Evolutionary conservation across 2,888 invertebrate genomes (phyloP), one percentile per base, ranked within the genome.

Genomic region (Meiosimyza decipiens): DNA sequence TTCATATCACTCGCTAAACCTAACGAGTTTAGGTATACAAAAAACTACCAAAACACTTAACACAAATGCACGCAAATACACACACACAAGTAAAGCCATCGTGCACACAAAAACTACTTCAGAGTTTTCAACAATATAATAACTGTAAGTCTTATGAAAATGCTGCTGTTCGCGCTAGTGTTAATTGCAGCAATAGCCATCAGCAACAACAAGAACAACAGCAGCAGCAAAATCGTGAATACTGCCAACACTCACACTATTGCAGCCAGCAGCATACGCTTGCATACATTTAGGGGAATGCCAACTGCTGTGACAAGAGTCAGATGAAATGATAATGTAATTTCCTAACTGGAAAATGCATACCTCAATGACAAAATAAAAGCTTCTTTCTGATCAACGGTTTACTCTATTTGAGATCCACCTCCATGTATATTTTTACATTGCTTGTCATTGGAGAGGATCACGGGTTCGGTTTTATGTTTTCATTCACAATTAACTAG

Each of bases 141-240:
- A 68, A 68, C 68, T 68, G 57, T 68, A 70, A 70, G 52, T 63
- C 62, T 52, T 52, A 55, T 22, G 54, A 63, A 70, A 70, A 70
- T 54, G 40, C 40, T 40, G 40, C 40, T 40, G 40, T 62, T 49
- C 22, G 60, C 60, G 40, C 51, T 50, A 70, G 60, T 70, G 69
- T 60, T 70, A 70, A 69, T 69, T 69, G 68, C 59, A 59, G 47
- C 54, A 54, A 18, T 49, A 13, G 28, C 28, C 6, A 13, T 11
- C 22, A 28, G 18, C 57, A 57, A 15, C 6, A 57, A 18, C 57
- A 57, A 22, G 18, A 22, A 57, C 13, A 62, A 13, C 60, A 60
- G 12, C n/a, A n/a, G 47, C 7, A 16, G 18, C 63, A 22, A 47
- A n/a, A n/a, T 1, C 28, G 28, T 5, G 57, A 18, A 28, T 57